These are phyloP conservation scores for Gulo gulo DNA, from an alignment of 2,113 vertebrate species.

Conservation along the genomic window DNA sequence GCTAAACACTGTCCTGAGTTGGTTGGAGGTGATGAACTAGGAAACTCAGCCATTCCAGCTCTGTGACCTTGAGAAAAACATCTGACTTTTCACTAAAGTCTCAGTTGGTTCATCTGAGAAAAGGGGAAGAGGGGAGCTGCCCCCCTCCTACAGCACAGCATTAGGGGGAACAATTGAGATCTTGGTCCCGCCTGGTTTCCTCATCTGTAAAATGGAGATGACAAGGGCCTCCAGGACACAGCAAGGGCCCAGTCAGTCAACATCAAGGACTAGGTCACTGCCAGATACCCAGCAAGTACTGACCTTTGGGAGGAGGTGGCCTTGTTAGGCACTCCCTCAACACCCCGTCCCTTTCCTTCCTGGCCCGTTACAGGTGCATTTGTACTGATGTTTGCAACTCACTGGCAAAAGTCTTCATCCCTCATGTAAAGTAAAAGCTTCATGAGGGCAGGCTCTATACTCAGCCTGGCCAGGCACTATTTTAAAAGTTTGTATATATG, in stretches of 20 bases:
- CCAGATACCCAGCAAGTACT: background rate
- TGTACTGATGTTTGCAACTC: background rate
- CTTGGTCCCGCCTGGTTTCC: background rate
- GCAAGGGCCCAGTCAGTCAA: background rate
- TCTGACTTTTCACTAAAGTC: background rate
- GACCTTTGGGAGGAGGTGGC: background rate
- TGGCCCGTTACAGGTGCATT: background rate
- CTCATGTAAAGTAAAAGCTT: background rate
- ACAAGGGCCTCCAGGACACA: accelerated
- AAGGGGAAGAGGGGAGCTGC: background rate
- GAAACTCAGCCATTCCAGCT: background rate
- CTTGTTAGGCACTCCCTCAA: no score
- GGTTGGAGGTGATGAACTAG: background rate
- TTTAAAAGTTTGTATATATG: no score
- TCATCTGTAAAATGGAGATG: background rate
- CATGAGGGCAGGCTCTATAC: background rate
- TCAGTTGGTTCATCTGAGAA: background rate
- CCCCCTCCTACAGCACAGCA: background rate
- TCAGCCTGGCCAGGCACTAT: background rate
- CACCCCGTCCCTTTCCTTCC: background rate
- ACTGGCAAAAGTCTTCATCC: background rate
- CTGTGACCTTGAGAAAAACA: background rate
- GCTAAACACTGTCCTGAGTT: background rate
- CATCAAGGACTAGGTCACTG: background rate
- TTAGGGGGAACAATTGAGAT: background rate